Percentiles rank a stretch among this genome's conserved stretches.
These are phyloP conservation scores for Danaus melanippus DNA, from an alignment of 1,140 invertebrate species.

Conservation along the genomic window DNA sequence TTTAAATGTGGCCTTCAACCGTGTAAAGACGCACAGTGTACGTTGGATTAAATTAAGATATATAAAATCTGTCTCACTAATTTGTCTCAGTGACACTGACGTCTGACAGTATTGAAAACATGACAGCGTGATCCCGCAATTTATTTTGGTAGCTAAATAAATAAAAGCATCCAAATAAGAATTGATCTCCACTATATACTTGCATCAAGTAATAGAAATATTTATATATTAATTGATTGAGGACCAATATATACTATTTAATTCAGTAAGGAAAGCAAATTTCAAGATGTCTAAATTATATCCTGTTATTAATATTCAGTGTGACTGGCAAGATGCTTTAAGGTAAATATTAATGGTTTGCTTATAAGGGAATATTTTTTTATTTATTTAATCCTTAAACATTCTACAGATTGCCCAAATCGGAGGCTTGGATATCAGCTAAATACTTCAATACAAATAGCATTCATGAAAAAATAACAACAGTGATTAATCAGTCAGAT, in stretches of 20 bases:
- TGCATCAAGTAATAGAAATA: no score
- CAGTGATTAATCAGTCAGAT: conserved; percentile 40
- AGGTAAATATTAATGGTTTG: conserved; percentile 33
- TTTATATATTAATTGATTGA: no score
- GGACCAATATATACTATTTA: background rate
- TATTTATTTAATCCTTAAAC: conserved; percentile 7
- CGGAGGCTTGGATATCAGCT: conserved; percentile 63
- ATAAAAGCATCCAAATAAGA: background rate
- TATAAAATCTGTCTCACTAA: no score
- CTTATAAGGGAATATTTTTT: background rate
- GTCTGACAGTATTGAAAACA: no score
- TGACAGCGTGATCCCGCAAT: no score
- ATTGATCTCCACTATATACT: no score
- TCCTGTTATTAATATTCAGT: conserved; percentile 63
- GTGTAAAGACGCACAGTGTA: no score
- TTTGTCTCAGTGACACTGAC: no score
- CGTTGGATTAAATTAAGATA: no score
- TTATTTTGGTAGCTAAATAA: background rate
- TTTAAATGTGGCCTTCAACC: no score
- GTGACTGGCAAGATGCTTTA: conserved; percentile 66
- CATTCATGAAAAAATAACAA: conserved; percentile 56
- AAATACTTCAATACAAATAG: conserved; percentile 59
- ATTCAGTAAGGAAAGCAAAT: conserved; percentile 2
- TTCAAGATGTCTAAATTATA: conserved; percentile 29
- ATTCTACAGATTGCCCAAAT: conserved; percentile 50